These are phyloP conservation scores for Diaphora mendica DNA, from an alignment of 2,888 invertebrate species.

Conservation along the genomic window DNA sequence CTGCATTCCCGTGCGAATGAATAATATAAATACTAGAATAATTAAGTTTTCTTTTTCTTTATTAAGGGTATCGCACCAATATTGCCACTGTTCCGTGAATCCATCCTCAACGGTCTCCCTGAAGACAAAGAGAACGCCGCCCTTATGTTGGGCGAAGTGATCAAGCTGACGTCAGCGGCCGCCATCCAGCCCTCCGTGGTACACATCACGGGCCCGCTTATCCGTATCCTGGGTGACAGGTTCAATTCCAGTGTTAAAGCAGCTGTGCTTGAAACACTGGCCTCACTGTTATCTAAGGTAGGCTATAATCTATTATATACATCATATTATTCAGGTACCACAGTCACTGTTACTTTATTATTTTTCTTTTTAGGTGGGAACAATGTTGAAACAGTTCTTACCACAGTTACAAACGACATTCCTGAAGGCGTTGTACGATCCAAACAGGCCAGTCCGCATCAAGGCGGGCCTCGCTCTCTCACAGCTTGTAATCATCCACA, in stretches of 20 bases:
- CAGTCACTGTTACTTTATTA: not conserved
- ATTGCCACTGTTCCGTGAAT: slow-evolving; percentile 97
- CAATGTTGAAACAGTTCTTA: slow-evolving; percentile 98
- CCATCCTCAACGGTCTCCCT: slow-evolving; percentile 97
- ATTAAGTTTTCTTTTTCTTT: not conserved
- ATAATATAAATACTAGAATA: not conserved
- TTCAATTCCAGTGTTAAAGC: slow-evolving; percentile 98
- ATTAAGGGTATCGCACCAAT: slow-evolving; percentile 95
- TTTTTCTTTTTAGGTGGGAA: slow-evolving; percentile 89
- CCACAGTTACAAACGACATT: slow-evolving; percentile 99
- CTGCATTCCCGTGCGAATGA: not conserved
- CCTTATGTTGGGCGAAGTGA: slow-evolving; percentile 94
- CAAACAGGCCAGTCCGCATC: slow-evolving; percentile 94
- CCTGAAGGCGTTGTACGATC: slow-evolving; percentile 97
- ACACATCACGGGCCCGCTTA: slow-evolving; percentile 98
- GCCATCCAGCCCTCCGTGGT: slow-evolving; percentile 98
- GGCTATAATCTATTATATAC: not conserved
- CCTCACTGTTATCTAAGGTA: slow-evolving; percentile 96
- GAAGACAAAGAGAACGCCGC: slow-evolving; percentile 98
- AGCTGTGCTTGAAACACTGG: slow-evolving; percentile 97
- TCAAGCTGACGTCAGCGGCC: slow-evolving; percentile 93
- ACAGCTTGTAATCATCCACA: slow-evolving; percentile 96
- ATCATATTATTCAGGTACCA: not conserved
- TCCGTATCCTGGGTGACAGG: slow-evolving; percentile 98
- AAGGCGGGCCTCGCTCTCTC: slow-evolving; percentile 96